Base-by-base conservation (phyloP, 1,140 invertebrate genomes). In the Cheumatopsyche charites region DNA sequence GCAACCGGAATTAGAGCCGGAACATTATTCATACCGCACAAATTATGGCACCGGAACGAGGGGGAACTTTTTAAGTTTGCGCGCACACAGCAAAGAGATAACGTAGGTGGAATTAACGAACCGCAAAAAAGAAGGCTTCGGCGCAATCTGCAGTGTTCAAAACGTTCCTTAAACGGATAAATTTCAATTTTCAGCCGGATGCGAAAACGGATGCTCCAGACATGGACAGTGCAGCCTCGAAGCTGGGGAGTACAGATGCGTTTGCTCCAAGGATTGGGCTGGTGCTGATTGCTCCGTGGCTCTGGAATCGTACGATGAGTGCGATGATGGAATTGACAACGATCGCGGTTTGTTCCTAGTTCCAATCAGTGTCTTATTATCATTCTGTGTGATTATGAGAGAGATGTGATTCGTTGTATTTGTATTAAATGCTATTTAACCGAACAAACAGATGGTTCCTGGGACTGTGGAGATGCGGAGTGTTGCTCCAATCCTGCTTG, bases 381-480 rank as follows among this genome's bases (percentile, higher is more conserved):
- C 29, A 36, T 36, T 3, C 9, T 23, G 3, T 5, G 15, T 12
- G 15, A 4, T 5, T 12, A 23, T 23, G 3, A 12, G 12, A 4
- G 15, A 19, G 3, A 5, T 17, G 3, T 17, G 3, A 5, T 23
- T 52, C 15, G 21, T 17, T 19, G 12, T 52, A 12, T 23, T 23
- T 52, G 21, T 19, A 52, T 52, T 17, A 23, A 17, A 52, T 36
- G 29, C 9, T 36, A 36, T 36, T 9, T 36, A 36, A 36, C 29
- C 29, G 9, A 26, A 25, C 58, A 5, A 17, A 36, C 80, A 98
- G 98, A 99, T 89, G 97, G 97, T 68, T 93, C 98, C 87, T 88
- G 90, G 63, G 98, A 99, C 86, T 99, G 98, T 84, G 94, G 95
- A 41, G 98, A 99, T 84, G 96, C 94, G 78, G 98, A 99, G 84